Evolutionary conservation across 2,113 vertebrate genomes (phyloP).

Genomic region (Prochilodus magdalenae): DNA sequence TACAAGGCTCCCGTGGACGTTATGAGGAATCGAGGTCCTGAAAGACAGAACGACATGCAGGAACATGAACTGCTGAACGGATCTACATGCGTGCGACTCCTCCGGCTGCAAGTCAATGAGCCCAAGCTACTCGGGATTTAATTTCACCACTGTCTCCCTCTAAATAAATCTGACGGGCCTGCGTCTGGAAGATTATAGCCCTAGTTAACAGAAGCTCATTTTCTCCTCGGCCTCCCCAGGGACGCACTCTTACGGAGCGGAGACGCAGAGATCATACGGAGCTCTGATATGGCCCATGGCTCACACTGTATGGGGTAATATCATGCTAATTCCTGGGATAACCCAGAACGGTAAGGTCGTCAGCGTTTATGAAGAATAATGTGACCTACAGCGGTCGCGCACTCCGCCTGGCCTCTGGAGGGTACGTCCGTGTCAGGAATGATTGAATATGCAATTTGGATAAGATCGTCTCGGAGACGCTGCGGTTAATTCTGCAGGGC

Average conservation of each 20-base stretch:
- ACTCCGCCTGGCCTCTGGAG: slow-evolving; percentile 30
- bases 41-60: background rate
- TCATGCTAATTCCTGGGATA: slow-evolving; percentile 48
- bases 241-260: slow-evolving; percentile 8
- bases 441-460: slow-evolving; percentile 52
- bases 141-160: slow-evolving; percentile 3
- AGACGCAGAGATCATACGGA: background rate
- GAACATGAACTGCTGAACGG: background rate
- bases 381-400: background rate
- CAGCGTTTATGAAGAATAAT: slow-evolving; percentile 55
- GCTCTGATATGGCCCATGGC: slow-evolving; percentile 28
- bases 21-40: slow-evolving; percentile 99
- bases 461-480: slow-evolving; percentile 15
- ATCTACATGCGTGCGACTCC: background rate
- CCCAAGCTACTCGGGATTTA: background rate
- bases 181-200: slow-evolving; percentile 22
- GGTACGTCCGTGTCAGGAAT: slow-evolving; percentile 45
- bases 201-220: slow-evolving; percentile 45
- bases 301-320: slow-evolving; percentile 34
- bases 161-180: slow-evolving; percentile 38
- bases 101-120: slow-evolving; percentile 8
- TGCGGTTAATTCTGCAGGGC: slow-evolving; percentile 16
- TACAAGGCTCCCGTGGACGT: slow-evolving; percentile 99
- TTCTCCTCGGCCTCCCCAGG: slow-evolving; percentile 14
- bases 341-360: slow-evolving; percentile 32